Evolutionary conservation across 2,113 vertebrate species (phyloP).

Genomic region (Burhinus bistriatus): DNA sequence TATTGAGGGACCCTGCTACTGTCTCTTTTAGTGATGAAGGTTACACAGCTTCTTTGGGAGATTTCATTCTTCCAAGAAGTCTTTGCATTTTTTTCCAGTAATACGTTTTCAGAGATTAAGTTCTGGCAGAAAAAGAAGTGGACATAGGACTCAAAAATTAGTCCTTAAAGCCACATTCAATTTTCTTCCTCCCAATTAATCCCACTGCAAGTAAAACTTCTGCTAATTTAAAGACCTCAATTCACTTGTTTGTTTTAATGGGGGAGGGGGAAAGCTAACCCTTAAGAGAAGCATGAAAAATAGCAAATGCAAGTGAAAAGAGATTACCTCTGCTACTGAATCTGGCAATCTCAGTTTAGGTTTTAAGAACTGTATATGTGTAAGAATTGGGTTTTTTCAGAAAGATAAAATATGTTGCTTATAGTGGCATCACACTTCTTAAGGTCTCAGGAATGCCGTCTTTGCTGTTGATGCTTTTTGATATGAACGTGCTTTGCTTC

Average conservation of each 20-base stretch:
- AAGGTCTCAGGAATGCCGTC: not conserved
- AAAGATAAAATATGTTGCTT: not conserved
- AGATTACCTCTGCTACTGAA: not conserved
- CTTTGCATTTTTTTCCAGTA: not conserved
- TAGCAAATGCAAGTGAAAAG: not conserved
- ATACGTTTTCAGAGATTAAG: not conserved
- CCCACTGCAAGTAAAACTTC: not conserved
- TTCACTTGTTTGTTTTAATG: not conserved
- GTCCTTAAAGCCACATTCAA: not conserved
- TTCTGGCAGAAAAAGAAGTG: not conserved
- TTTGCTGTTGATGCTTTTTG: not conserved
- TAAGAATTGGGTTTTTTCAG: not conserved
- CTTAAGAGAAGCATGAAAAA: not conserved
- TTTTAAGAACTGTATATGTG: not conserved
- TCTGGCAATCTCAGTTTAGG: not conserved
- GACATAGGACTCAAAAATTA: not conserved
- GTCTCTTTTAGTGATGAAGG: not conserved
- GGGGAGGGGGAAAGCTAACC: not conserved
- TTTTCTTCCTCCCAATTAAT: not conserved
- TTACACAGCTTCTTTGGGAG: not conserved
- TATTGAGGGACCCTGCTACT: not conserved
- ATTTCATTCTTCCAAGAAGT: not conserved
- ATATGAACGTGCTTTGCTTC: not conserved
- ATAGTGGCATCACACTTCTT: not conserved
- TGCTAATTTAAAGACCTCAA: not conserved